Conservation (phyloP, 2,113 vertebrate genomes). For the Tinamus guttatus region DNA sequence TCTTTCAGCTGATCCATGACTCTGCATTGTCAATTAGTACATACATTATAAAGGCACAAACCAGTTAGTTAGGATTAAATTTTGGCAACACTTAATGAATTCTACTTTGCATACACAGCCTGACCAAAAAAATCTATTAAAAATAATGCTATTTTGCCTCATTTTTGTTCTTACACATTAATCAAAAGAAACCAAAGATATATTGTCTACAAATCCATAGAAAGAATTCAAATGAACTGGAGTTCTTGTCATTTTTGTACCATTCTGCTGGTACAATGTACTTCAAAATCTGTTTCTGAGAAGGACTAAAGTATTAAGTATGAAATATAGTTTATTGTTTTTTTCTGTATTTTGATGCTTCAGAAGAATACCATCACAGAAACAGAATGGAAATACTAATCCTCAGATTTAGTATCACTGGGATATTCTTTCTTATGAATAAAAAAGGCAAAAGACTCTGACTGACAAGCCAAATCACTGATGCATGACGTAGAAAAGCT, state of each 20-base stretch:
- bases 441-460: background rate
- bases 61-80: background rate
- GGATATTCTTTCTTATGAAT: background rate
- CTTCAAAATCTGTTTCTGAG: background rate
- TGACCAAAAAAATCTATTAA: background rate
- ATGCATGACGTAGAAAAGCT: background rate
- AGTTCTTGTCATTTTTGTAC: background rate
- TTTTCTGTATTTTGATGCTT: background rate
- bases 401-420: background rate
- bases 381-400: background rate
- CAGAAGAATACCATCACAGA: background rate
- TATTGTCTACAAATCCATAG: background rate
- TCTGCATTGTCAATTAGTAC: background rate
- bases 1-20: background rate
- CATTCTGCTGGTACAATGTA: background rate
- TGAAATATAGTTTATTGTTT: accelerated
- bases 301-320: background rate
- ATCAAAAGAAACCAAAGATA: background rate
- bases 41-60: background rate
- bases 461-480: background rate
- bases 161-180: background rate
- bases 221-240: background rate
- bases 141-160: background rate
- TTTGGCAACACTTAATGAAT: background rate
- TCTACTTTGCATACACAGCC: background rate